A percentile compares a stretch with the other conserved stretches of the same genome.
phyloP scores from a whole-genome alignment of 2,888 invertebrate species.

The Margaritifera margaritifera region DNA sequence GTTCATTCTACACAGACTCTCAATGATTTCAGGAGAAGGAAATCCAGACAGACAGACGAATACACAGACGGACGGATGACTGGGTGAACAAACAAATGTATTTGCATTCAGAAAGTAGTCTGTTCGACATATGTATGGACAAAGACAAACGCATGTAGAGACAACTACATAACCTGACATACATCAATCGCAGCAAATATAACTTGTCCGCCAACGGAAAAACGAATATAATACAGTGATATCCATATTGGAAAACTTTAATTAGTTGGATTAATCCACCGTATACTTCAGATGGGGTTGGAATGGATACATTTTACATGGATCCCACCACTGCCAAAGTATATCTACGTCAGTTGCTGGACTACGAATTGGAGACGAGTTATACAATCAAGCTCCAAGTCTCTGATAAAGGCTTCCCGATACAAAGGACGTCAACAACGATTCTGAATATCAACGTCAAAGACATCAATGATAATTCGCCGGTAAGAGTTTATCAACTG shows the following conservation, averaged over 20 bases:
- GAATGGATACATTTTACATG: constrained; percentile 29
- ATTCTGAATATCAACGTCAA: constrained; percentile 43
- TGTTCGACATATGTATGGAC: too few relatives aligned
- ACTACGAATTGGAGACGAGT: constrained; percentile 42
- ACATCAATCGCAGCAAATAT: too few relatives aligned
- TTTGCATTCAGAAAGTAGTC: too few relatives aligned
- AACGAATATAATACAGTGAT: too few relatives aligned
- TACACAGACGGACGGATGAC: too few relatives aligned
- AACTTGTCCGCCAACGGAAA: too few relatives aligned
- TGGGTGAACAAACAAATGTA: too few relatives aligned
- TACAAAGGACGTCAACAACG: constrained; percentile 34
- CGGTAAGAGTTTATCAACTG: constrained; percentile 23
- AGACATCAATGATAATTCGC: constrained; percentile 61
- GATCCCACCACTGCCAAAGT: constrained; percentile 40
- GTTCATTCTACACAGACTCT: too few relatives aligned
- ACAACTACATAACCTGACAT: too few relatives aligned
- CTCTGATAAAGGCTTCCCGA: constrained; percentile 47
- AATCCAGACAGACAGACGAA: too few relatives aligned
- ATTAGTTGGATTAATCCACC: background rate
- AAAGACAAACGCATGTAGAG: too few relatives aligned
- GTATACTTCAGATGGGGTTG: constrained; percentile 21
- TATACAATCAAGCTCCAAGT: constrained; percentile 45
- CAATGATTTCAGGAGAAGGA: too few relatives aligned
- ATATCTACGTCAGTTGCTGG: constrained; percentile 40
- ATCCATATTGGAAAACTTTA: background rate